Conservation (phyloP, 2,113 vertebrate species). For the Corythaixoides concolor region DNA sequence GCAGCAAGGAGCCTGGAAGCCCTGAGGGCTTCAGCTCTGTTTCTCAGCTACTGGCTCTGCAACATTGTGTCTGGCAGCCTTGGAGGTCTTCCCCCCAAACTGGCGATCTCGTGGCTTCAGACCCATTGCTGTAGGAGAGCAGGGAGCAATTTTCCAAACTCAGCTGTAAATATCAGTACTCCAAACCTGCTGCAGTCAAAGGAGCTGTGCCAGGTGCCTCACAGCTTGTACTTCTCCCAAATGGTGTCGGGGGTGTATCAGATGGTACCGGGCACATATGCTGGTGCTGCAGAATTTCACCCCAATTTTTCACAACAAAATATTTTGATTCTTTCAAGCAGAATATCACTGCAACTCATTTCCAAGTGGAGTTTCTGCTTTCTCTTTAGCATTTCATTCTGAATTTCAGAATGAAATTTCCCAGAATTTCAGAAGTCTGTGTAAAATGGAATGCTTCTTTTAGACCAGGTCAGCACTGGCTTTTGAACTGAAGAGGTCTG, state of each 20-base stretch:
- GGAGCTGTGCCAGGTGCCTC: background rate
- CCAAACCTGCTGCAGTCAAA: background rate
- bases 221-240: background rate
- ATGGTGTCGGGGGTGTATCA: background rate
- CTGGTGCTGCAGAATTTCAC: background rate
- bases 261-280: background rate
- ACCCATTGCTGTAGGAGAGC: background rate
- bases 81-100: rapidly evolving
- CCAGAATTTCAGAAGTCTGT: background rate
- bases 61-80: background rate
- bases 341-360: background rate
- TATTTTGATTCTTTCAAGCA: background rate
- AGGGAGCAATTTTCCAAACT: background rate
- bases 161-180: background rate
- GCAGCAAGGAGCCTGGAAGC: background rate
- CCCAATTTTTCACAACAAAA: background rate
- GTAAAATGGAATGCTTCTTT: background rate
- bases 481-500: background rate
- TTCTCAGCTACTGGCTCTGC: background rate
- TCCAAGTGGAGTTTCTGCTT: background rate
- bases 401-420: background rate
- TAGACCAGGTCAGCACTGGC: background rate
- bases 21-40: background rate
- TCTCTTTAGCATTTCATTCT: background rate
- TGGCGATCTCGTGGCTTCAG: rapidly evolving